Base-by-base conservation (phyloP, 2,113 vertebrate species). In the Coryphaenoides rupestris region DNA sequence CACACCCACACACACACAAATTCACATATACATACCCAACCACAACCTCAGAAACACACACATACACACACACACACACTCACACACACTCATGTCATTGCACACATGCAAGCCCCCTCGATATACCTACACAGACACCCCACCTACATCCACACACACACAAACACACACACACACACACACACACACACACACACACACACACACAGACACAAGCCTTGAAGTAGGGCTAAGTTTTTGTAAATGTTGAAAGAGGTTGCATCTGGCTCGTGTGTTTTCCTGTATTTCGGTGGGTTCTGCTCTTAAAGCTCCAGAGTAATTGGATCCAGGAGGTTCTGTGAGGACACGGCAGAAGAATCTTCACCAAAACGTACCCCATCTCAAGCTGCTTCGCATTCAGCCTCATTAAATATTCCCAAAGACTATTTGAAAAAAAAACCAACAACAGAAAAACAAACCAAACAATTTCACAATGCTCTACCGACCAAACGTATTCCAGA, bases 301-400 rank as follows among this genome's bases (percentile, higher is more conserved):
- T n/a, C n/a, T n/a, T n/a, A n/a, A n/a, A n/a, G n/a, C n/a, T n/a
- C n/a, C n/a, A n/a, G n/a, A n/a, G 21, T 58, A 61, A 58, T 55
- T 66, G 65, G 73, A 55, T 72, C 45, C 23, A 74, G 58, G 74
- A 74, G 73, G 69, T 77, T 76, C 73, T 63, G 40, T 75, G 64
- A 74, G 78, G 78, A 84, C 73, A 77, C 63, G 60, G 46, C 62
- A 46, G 59, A 79, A 73, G 78, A 69, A 69, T 59, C 70, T 64
- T 82, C 59, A 62, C 47, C 19, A 60, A 45, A 74, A 83, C 77
- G 63, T 75, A 67, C 70, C 75, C 65, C 70, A 74, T 71, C 72
- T 79, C 74, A 66, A 78, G 65, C 67, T 70, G 50, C 24, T 62
- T 40, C 9, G 33, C 9, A 55, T 65, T 66, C 65, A 79, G 69